phyloP scores from a whole-genome alignment of 2,113 vertebrate genomes.

The Python bivittatus region DNA sequence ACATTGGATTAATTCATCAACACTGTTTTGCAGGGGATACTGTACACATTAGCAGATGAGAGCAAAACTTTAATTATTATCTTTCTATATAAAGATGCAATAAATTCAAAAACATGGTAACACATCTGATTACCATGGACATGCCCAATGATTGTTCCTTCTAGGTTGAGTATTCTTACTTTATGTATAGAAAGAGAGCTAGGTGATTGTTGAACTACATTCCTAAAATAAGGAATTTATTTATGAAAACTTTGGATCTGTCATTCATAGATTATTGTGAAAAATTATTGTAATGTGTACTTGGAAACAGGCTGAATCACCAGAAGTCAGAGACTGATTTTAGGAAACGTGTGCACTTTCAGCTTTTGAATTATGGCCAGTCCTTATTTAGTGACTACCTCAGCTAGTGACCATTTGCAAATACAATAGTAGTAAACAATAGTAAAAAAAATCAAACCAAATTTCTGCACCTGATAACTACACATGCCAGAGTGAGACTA shows the following conservation, averaged over 20 bases:
- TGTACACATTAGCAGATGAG: not conserved
- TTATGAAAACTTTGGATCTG: not conserved
- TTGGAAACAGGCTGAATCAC: not conserved
- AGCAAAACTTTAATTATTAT: not conserved
- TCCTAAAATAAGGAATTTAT: not conserved
- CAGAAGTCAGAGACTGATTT: not conserved
- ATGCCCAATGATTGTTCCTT: not conserved
- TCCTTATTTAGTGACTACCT: not conserved
- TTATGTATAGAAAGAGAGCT: not conserved
- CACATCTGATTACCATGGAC: not conserved
- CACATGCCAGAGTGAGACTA: not conserved
- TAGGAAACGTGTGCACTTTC: not conserved
- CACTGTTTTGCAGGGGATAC: too few species aligned
- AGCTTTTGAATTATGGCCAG: not conserved
- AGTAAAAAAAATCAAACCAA: not conserved
- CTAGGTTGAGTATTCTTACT: not conserved
- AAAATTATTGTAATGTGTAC: not conserved
- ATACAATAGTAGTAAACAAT: not conserved
- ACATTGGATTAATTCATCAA: not conserved
- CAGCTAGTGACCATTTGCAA: not conserved
- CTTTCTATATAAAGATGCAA: not conserved
- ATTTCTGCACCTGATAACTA: not conserved
- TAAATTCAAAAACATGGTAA: not conserved
- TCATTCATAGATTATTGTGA: not conserved
- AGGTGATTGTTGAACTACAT: not conserved